Percentiles rank a stretch among this genome's conserved stretches.
Conservation (phyloP, 2,888 invertebrate genomes). For the Mantis religiosa region DNA sequence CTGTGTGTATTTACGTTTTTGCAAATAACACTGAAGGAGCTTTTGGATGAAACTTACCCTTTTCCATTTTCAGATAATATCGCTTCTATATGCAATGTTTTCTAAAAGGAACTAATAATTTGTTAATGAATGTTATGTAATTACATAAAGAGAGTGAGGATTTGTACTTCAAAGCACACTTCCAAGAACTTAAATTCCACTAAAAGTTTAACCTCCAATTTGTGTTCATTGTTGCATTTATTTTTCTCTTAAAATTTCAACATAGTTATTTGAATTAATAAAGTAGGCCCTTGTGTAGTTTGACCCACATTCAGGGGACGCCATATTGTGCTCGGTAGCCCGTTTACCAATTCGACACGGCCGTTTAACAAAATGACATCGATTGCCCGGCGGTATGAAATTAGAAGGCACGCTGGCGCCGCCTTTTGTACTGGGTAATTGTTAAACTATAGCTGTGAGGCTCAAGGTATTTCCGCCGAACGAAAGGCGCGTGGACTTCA, state of each 20-base stretch:
- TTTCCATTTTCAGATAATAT: no score
- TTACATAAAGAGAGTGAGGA: no score
- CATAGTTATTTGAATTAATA: background rate
- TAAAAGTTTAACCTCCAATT: no score
- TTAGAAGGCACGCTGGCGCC: background rate
- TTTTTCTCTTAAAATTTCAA: background rate
- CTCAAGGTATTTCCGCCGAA: background rate
- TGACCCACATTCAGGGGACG: background rate
- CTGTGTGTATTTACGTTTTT: no score
- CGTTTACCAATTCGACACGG: background rate
- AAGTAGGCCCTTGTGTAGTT: background rate
- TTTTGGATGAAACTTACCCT: no score
- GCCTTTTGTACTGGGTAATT: background rate
- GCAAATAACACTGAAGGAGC: no score
- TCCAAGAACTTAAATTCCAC: no score
- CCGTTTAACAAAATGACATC: conserved; percentile 3
- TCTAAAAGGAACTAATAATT: no score
- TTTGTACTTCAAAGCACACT: no score
- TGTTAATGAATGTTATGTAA: no score
- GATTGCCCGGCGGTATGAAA: background rate
- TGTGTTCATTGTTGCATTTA: background rate
- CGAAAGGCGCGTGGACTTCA: background rate
- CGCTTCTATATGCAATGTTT: no score
- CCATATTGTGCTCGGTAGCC: background rate
- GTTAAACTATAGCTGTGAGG: background rate